Base-by-base conservation (phyloP, 2,797 vertebrate species). In the Rhinoraja longicauda region DNA sequence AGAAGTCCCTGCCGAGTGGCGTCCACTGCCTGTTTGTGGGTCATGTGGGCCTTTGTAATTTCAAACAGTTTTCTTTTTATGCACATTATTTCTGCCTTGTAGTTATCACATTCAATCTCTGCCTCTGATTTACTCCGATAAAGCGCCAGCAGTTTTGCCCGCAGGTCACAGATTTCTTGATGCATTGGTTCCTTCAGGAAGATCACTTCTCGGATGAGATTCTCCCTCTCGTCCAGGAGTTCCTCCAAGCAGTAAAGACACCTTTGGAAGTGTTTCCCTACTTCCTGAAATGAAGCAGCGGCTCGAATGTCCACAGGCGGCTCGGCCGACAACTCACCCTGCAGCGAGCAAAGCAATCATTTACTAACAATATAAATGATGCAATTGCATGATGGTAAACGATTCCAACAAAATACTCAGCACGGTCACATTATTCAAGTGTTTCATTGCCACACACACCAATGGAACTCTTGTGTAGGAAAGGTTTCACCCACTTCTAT, bases 1-100 rank as follows among this genome's bases (percentile, higher is more conserved):
- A 97, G 96, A 95, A 99, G 97, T 19, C 98, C 96, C 0, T 98
- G 97, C 94, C 96, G 94, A 0, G 95, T 95, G 78, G 95, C 96
- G 79, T 97, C 96, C 94, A 99, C 96, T 90, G 95, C 96, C 94
- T 98, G 97, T 94, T 98, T 97, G 94, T 95, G 98, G 84, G 97
- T 97, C 95, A 99, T 97, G 21, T 97, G 97, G 70, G 97, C 97
- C 95, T 98, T 97, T 0, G 97, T 97, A 82, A 97, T 96, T 93
- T 94, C 94, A 93, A 99, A 98, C 7, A 98, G 95, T 82, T 96
- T 97, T 95, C 96, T 97, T 94, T 98, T 98, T 95, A 97, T 96
- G 94, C 96, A 96, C 1, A 95, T 94, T 94, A 97, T 96, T 92
- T 99, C 97, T 24, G 98, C 97, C 92, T 95, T 94, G 90, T 98